Percentiles rank a stretch among this genome's conserved stretches.
phyloP scores from a whole-genome alignment of 2,113 vertebrate species.

The Chaenogobius annularis region DNA sequence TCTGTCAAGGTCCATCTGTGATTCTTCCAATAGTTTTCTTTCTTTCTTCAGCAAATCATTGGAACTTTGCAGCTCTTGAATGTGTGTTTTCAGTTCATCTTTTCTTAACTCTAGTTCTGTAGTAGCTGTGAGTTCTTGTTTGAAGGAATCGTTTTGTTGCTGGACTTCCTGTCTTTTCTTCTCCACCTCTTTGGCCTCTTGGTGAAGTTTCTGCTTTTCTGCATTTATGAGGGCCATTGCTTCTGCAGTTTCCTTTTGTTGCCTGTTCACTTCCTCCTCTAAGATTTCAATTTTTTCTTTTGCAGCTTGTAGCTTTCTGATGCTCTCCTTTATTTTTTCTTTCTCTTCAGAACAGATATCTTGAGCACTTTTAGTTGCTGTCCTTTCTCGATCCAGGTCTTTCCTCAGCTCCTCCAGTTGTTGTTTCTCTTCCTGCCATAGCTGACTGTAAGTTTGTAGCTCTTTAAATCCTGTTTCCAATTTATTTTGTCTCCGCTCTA shows the following conservation, averaged over 20 bases:
- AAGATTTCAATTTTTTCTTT: neutral
- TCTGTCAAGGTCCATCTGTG: neutral
- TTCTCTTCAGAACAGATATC: neutral
- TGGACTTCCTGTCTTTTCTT: too few species aligned
- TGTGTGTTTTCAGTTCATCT: neutral
- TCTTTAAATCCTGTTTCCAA: neutral
- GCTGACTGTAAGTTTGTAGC: neutral
- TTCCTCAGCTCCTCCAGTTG: conserved; percentile 4
- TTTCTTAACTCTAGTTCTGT: neutral
- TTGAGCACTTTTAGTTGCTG: neutral
- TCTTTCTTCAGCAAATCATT: neutral
- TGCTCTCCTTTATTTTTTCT: neutral
- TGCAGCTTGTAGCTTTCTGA: neutral
- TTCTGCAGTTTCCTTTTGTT: neutral
- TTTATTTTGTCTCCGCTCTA: conserved; percentile 16
- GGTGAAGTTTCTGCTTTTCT: neutral
- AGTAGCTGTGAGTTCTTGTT: neutral
- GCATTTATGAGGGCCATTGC: neutral
- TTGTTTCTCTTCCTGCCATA: neutral
- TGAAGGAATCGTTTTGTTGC: too few species aligned
- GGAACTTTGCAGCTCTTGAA: neutral
- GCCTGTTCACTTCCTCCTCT: neutral
- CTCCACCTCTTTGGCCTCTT: too few species aligned
- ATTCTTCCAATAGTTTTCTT: neutral
- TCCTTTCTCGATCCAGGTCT: neutral